Percentiles rank a stretch among this genome's conserved stretches.
Evolutionary conservation across 2,113 vertebrate species (phyloP).

Genomic region (Osmerus eperlanus): DNA sequence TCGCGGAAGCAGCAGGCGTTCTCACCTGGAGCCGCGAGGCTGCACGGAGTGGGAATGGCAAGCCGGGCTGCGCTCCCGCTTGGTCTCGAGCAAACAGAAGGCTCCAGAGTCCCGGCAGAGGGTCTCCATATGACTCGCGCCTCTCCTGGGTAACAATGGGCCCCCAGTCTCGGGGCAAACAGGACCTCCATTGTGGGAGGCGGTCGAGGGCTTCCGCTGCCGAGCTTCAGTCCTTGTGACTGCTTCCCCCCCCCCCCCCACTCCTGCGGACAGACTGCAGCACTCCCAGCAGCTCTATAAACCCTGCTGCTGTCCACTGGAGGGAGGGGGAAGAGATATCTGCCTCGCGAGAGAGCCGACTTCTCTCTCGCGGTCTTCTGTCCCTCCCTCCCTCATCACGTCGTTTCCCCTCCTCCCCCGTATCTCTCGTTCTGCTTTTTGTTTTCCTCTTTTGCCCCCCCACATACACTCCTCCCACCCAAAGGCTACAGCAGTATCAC

Average conservation of each 20-base stretch:
- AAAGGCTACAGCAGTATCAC: no score
- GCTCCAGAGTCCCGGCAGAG: not conserved
- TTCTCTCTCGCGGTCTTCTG: no score
- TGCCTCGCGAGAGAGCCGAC: no score
- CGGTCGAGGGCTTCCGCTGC: constrained; percentile 59
- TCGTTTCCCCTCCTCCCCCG: no score
- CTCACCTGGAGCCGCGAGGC: no score
- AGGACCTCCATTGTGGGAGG: constrained; percentile 63
- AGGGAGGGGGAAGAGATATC: not conserved
- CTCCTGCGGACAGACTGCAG: constrained; percentile 39
- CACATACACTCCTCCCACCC: no score
- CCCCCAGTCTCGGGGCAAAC: constrained; percentile 62
- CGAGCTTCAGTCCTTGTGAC: constrained; percentile 69
- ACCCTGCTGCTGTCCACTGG: constrained; percentile 49
- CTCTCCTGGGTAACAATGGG: constrained; percentile 55
- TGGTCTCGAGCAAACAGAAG: not conserved
- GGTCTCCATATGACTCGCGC: constrained; percentile 53
- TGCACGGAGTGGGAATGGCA: no score
- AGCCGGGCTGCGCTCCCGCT: not conserved
- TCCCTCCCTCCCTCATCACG: no score
- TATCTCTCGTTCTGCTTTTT: no score
- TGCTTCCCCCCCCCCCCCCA: constrained; percentile 63
- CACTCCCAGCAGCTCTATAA: constrained; percentile 29
- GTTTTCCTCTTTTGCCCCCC: no score
- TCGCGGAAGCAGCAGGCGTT: no score